These are phyloP conservation scores for Heliconius hortense DNA, from an alignment of 2,888 invertebrate genomes.

Conservation along the genomic window DNA sequence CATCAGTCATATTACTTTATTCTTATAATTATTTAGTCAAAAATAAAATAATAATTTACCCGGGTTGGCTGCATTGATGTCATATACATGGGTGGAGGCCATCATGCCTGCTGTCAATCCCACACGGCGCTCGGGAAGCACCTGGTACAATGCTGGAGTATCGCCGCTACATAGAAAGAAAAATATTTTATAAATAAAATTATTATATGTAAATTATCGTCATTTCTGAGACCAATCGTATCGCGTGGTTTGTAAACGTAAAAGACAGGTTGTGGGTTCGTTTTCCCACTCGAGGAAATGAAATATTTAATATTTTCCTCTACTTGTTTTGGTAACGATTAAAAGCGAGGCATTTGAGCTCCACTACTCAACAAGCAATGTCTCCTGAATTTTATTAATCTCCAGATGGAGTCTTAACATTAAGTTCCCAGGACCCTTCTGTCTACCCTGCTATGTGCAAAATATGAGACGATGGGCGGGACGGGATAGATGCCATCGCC, in stretches of 20 bases:
- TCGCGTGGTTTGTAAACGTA: neutral
- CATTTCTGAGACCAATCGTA: neutral
- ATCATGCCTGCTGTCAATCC: conserved; percentile 97
- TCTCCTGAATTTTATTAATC: no score
- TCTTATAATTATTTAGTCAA: no score
- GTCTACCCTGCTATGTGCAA: no score
- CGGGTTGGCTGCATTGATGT: conserved; percentile 87
- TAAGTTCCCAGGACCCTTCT: no score
- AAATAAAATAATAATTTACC: conserved; percentile 50
- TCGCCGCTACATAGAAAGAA: conserved; percentile 84
- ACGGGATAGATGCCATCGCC: no score
- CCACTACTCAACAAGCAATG: no score
- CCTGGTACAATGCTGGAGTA: conserved; percentile 96
- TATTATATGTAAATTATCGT: no score
- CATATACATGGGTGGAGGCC: conserved; percentile 99
- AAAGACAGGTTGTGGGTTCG: neutral
- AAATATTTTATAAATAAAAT: neutral
- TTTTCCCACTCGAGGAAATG: neutral
- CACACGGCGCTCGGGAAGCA: conserved; percentile 96
- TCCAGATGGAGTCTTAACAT: no score
- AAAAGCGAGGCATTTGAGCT: no score
- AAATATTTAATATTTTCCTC: neutral
- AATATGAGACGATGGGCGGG: no score
- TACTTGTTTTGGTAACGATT: no score
- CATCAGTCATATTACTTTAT: no score